phyloP scores from a whole-genome alignment of 2,888 invertebrate genomes.

The Drosophila prostipennis region DNA sequence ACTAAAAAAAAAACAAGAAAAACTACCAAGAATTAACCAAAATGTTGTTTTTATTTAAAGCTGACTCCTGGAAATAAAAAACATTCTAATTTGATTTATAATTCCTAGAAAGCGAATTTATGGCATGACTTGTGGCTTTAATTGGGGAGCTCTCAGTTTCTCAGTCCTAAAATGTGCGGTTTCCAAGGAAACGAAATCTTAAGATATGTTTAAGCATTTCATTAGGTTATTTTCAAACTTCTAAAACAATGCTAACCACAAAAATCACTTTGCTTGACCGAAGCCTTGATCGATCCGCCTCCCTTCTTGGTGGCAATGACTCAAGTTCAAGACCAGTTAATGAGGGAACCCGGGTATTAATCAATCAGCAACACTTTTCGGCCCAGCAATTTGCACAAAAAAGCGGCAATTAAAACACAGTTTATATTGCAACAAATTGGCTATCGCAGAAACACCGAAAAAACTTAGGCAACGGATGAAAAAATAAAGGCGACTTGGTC shows the following conservation, averaged over 20 bases:
- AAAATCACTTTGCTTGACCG: constrained; percentile 33
- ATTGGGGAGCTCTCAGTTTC: neutral
- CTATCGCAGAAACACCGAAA: constrained; percentile 15
- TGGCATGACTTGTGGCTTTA: constrained; percentile 20
- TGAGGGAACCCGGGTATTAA: constrained; percentile 55
- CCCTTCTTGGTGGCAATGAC: constrained; percentile 20
- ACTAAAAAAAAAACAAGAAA: constrained; percentile 63
- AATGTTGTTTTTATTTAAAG: constrained; percentile 20
- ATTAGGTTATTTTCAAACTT: constrained; percentile 9
- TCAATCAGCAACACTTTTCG: constrained; percentile 53
- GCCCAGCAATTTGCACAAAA: constrained; percentile 41
- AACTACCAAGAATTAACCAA: constrained; percentile 34
- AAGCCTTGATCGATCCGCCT: constrained; percentile 47
- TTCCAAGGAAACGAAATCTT: neutral
- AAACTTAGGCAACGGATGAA: constrained; percentile 26
- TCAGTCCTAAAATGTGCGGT: neutral
- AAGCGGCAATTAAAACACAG: constrained; percentile 35
- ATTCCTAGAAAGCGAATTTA: constrained; percentile 8
- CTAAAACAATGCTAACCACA: constrained; percentile 44
- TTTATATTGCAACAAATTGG: constrained; percentile 42
- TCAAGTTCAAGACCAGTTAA: constrained; percentile 69
- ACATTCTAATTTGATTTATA: neutral
- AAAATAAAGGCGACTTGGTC: constrained; percentile 49
- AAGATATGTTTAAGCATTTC: neutral
- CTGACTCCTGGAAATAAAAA: too few relatives aligned